Percentiles rank a stretch among this genome's conserved stretches.
phyloP scores from a whole-genome alignment of 2,888 invertebrate genomes.

The Sminthurides aquaticus region DNA sequence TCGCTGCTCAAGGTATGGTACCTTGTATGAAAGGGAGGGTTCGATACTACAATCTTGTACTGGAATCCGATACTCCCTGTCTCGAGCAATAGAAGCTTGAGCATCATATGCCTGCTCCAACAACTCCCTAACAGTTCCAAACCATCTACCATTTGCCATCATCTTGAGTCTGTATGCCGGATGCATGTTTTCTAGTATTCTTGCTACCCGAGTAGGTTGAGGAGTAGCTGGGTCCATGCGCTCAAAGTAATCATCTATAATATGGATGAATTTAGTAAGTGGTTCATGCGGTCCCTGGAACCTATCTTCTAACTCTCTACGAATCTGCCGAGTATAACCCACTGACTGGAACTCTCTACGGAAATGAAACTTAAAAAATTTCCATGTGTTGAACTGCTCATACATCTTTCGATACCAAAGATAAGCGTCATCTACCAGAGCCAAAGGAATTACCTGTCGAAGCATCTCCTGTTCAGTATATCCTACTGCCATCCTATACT shows the following conservation, averaged over 20 bases:
- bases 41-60: not conserved
- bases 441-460: too few species aligned
- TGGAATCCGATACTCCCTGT: slow-evolving; percentile 1
- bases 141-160: not conserved
- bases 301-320: not conserved
- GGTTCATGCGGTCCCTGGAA: not conserved
- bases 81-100: slow-evolving; percentile 3
- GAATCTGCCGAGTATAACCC: not conserved
- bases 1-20: too few species aligned
- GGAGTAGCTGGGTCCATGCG: not conserved
- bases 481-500: too few species aligned
- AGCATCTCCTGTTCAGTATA: too few species aligned
- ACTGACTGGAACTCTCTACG: not conserved
- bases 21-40: not conserved
- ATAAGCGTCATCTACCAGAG: too few species aligned
- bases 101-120: slow-evolving; percentile 3
- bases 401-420: not conserved
- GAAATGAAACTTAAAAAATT: not conserved
- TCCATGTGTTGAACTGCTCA: not conserved
- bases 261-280: not conserved
- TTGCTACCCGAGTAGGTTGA: not conserved
- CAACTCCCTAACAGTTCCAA: not conserved
- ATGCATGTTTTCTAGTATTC: not conserved
- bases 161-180: not conserved
- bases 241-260: slow-evolving; percentile 1